Base-by-base conservation (phyloP, 2,113 vertebrate genomes). In the Aptenodytes forsteri region DNA sequence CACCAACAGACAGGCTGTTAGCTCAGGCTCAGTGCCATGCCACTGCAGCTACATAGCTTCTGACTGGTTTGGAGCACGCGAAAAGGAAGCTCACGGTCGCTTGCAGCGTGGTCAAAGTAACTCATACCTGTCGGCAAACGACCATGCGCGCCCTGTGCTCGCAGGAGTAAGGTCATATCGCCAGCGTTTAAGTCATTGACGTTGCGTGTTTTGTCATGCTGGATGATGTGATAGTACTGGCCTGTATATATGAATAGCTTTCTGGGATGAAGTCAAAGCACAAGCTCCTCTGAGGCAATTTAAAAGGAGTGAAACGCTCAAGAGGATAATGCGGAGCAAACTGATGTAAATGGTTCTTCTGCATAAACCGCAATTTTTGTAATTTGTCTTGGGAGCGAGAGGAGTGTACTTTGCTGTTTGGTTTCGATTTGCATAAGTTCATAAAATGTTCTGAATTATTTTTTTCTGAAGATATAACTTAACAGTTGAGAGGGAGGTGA, bases 81-180 rank as follows among this genome's bases (percentile, higher is more conserved):
- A 38, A 29, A 12, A 42, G 47, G 77, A 27, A 66, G 30, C 59
- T 65, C 5, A 0, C 10, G 66, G 32, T 3, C 5, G 1, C 66
- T 21, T 52, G 73, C 44, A 47, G 70, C 13, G 2, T 5, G 36
- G 38, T 6, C 47, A 42, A 2, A 71, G n/a, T 12, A 4, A 16
- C 66, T 36, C 3, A 0, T 11, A 6, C 2, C 16, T 23, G 47
- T 49, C 77, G 62, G 19, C 49, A 9, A n/a, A 17, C 49, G 52
- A 3, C 55, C 14, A 0, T 0, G 8, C 4, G 61, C 29, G 1
- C 12, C 29, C n/a, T 30, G 42, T 42, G 47, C 70, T 79, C 1
- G 5, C 14, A 34, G 62, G 59, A 3, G 27, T 32, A 8, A 2
- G 19, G 21, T 54, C 4, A 4, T 16, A 1, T 29, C 46, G 42